Evolutionary conservation across 2,113 vertebrate species (phyloP).

Genomic region (Aphelocoma coerulescens): DNA sequence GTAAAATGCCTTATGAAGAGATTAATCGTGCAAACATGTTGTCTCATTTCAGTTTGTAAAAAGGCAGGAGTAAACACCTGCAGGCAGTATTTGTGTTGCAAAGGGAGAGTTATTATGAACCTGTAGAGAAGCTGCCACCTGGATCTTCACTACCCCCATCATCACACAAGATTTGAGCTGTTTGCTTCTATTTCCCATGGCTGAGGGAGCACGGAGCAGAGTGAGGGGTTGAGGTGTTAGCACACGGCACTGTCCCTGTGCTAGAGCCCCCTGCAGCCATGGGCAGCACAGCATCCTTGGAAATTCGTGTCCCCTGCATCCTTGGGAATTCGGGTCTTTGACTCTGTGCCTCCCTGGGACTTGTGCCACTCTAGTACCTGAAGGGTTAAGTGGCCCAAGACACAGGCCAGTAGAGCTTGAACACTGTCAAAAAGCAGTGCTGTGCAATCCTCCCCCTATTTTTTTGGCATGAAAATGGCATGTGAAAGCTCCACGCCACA

Average conservation of each 20-base stretch:
- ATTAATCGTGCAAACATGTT: conserved; percentile 6
- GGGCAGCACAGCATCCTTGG: neutral
- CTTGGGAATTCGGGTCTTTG: neutral
- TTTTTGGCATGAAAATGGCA: neutral
- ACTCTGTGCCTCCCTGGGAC: neutral
- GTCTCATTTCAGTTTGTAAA: neutral
- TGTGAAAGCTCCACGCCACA: neutral
- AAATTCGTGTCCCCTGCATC: neutral
- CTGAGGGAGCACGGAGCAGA: rapidly evolving
- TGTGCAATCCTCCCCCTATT: neutral
- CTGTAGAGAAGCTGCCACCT: neutral
- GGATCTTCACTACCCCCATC: neutral
- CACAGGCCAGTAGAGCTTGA: neutral
- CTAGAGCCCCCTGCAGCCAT: rapidly evolving
- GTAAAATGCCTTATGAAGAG: conserved; percentile 29
- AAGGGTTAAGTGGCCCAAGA: neutral
- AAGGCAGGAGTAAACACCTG: neutral
- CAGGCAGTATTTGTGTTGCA: neutral
- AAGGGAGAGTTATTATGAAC: neutral
- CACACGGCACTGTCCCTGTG: neutral
- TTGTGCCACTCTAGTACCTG: neutral
- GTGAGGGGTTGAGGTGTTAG: neutral
- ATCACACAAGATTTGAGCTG: neutral
- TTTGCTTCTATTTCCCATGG: neutral
- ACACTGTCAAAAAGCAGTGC: neutral